phyloP scores from a whole-genome alignment of 2,797 vertebrate genomes.

The Gymnoscopelus braueri region DNA sequence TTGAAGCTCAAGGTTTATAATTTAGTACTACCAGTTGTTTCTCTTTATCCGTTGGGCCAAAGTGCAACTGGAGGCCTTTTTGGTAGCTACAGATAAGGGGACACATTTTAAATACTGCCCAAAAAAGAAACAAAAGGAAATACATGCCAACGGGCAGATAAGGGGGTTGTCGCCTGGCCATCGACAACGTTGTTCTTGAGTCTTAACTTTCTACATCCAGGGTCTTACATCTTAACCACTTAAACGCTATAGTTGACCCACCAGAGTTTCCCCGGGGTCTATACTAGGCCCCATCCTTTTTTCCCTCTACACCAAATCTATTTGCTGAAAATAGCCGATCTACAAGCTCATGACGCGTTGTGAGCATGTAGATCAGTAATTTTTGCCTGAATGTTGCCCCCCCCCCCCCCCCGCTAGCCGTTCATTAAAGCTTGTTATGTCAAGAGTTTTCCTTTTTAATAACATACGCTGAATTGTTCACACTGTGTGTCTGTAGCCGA shows the following conservation, averaged over 20 bases:
- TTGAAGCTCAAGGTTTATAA: neutral
- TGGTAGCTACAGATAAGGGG: neutral
- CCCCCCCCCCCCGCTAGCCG: too few relatives aligned
- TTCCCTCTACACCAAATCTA: too few relatives aligned
- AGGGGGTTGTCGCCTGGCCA: neutral
- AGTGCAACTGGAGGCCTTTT: neutral
- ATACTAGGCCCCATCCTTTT: too few relatives aligned
- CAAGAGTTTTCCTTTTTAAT: neutral
- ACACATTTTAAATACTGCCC: neutral
- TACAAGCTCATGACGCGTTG: too few relatives aligned
- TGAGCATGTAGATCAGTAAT: too few relatives aligned
- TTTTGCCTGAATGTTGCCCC: too few relatives aligned
- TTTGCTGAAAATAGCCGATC: too few relatives aligned
- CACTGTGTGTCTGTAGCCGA: slow-evolving; percentile 77
- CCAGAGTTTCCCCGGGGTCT: too few relatives aligned
- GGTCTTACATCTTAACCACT: neutral
- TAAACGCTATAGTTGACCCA: too few relatives aligned
- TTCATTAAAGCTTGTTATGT: neutral
- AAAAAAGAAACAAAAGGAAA: neutral
- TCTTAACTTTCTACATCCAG: neutral
- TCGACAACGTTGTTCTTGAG: neutral
- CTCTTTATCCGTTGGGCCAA: too few relatives aligned
- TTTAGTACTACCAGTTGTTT: neutral
- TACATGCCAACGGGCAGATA: neutral
- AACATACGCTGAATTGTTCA: neutral